phyloP scores from a whole-genome alignment of 1,140 invertebrate species.

The Adoxophyes honmai region DNA sequence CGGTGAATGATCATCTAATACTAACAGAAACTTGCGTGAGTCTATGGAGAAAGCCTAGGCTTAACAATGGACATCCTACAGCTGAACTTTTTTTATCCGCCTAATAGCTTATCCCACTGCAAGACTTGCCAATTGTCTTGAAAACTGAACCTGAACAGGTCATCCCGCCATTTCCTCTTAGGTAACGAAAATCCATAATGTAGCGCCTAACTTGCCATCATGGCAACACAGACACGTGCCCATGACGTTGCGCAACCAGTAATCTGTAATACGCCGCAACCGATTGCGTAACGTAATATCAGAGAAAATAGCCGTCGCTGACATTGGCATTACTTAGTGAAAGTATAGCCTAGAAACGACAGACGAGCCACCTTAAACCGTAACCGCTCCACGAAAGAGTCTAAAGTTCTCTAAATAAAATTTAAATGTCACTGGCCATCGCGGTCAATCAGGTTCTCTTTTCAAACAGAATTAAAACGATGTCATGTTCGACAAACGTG shows the following conservation, averaged over 20 bases:
- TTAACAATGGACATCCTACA: too few species aligned
- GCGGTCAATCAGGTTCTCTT: conserved; percentile 35
- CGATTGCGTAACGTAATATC: conserved; percentile 40
- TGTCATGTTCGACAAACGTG: conserved; percentile 24
- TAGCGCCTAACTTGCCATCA: neutral
- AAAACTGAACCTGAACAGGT: too few species aligned
- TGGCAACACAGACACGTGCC: neutral
- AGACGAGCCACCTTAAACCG: conserved; percentile 15
- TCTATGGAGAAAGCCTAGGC: too few species aligned
- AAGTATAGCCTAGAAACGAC: conserved; percentile 43
- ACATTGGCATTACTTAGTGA: conserved; percentile 66
- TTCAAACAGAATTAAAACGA: conserved; percentile 29
- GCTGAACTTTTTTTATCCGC: too few species aligned
- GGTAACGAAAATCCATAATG: too few species aligned
- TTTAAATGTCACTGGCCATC: conserved; percentile 20
- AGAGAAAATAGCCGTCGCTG: conserved; percentile 52
- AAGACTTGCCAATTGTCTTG: too few species aligned
- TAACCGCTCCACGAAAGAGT: conserved; percentile 12
- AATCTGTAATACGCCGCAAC: conserved; percentile 35
- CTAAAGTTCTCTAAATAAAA: neutral
- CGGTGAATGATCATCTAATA: too few species aligned
- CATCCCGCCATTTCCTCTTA: too few species aligned
- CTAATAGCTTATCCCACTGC: too few species aligned
- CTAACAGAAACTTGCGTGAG: too few species aligned
- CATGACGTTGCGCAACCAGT: conserved; percentile 25